A percentile compares a stretch with the other conserved stretches of the same genome.
phyloP scores from a whole-genome alignment of 2,113 vertebrate species.

The Phrynosoma blainvillii region DNA sequence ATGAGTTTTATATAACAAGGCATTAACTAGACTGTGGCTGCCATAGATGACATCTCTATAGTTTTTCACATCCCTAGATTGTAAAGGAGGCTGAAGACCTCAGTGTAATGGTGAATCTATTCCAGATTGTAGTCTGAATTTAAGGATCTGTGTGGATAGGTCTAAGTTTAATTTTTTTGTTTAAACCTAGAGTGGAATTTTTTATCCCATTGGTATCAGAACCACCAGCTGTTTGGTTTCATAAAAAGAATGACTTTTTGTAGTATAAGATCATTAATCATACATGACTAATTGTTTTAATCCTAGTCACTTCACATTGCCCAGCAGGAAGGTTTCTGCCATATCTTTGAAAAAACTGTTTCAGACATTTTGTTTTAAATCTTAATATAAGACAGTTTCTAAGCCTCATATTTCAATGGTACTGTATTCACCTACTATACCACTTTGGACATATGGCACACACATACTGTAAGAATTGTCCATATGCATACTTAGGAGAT shows the following conservation, averaged over 20 bases:
- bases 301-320: neutral
- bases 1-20: neutral
- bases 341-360: neutral
- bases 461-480: slow-evolving; percentile 41
- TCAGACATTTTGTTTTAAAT: neutral
- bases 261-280: neutral
- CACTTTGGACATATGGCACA: slow-evolving; percentile 43
- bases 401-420: neutral
- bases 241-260: neutral
- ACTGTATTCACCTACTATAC: slow-evolving; percentile 58
- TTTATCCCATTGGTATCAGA: no score
- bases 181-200: no score
- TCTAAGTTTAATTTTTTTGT: no score
- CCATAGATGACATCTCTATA: neutral
- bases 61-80: neutral
- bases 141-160: no score
- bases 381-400: neutral
- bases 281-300: neutral
- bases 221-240: neutral
- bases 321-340: neutral
- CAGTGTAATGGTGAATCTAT: no score
- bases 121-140: no score
- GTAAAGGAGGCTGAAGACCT: neutral
- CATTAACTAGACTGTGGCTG: neutral
- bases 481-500: slow-evolving; percentile 48